These are phyloP conservation scores for Anhinga rufa DNA, from an alignment of 2,113 vertebrate genomes.

Conservation along the genomic window DNA sequence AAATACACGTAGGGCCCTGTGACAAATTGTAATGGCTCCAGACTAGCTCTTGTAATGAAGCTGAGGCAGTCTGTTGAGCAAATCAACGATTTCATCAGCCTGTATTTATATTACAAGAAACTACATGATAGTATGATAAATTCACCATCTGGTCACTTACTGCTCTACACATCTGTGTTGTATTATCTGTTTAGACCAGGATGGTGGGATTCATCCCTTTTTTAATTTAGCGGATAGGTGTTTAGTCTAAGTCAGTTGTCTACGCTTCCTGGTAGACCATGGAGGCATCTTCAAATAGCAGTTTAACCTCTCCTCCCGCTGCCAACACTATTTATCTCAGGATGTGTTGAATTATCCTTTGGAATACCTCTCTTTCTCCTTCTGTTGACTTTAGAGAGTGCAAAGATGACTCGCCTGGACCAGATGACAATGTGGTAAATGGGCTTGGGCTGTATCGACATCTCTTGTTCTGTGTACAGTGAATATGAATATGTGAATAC, in stretches of 20 bases:
- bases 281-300: neutral
- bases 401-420: neutral
- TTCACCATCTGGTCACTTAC: constrained; percentile 5
- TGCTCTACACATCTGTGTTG: neutral
- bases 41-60: neutral
- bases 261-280: neutral
- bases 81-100: constrained; percentile 21
- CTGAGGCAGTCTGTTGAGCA: neutral
- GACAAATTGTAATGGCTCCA: constrained; percentile 15
- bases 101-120: constrained; percentile 16
- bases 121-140: neutral
- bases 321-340: neutral
- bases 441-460: neutral
- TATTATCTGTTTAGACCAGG: neutral
- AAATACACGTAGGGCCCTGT: neutral
- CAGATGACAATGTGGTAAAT: neutral
- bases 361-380: neutral
- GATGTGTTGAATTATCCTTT: neutral
- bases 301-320: neutral
- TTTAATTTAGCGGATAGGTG: neutral
- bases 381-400: neutral
- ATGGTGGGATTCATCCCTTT: neutral
- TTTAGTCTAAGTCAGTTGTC: neutral
- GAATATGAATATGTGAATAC: neutral
- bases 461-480: neutral